Evolutionary conservation across 2,888 invertebrate species (phyloP).

Genomic region (Euproctis similis): DNA sequence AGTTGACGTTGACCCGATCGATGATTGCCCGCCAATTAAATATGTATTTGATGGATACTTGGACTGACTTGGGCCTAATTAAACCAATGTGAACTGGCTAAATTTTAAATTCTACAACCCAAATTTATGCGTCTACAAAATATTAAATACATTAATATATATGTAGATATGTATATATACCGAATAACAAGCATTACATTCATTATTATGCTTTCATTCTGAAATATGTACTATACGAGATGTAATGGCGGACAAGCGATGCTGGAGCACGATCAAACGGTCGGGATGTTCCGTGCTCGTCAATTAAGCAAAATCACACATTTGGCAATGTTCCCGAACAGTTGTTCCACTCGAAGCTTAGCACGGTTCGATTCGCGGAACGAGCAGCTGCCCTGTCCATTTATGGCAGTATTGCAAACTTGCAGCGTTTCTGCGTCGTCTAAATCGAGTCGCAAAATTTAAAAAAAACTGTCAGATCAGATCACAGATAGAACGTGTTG

Average conservation of each 20-base stretch:
- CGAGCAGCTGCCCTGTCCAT: constrained; percentile 36
- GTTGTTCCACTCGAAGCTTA: constrained; percentile 47
- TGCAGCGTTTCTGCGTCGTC: constrained; percentile 8
- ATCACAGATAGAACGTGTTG: no score
- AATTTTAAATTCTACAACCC: constrained; percentile 42
- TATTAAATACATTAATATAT: not conserved
- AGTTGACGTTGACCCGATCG: constrained; percentile 39
- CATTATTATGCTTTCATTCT: constrained; percentile 20
- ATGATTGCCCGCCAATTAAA: constrained; percentile 48
- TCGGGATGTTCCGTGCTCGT: constrained; percentile 54
- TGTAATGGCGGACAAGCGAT: constrained; percentile 31
- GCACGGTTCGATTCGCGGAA: constrained; percentile 42
- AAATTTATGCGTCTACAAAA: constrained; percentile 11
- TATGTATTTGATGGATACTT: no score
- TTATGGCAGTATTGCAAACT: constrained; percentile 39
- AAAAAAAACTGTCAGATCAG: constrained; percentile 17
- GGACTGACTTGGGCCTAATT: constrained; percentile 30
- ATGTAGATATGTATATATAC: constrained; percentile 10
- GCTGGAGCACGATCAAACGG: constrained; percentile 57
- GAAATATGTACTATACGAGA: constrained; percentile 39
- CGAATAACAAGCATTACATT: constrained; percentile 23
- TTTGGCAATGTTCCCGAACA: constrained; percentile 66
- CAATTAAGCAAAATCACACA: constrained; percentile 65
- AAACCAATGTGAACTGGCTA: constrained; percentile 34
- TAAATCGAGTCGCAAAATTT: constrained; percentile 17